A percentile compares a stretch with the other conserved stretches of the same genome.
phyloP scores from a whole-genome alignment of 1,140 invertebrate species.

The Zaprionus lachaisei region DNA sequence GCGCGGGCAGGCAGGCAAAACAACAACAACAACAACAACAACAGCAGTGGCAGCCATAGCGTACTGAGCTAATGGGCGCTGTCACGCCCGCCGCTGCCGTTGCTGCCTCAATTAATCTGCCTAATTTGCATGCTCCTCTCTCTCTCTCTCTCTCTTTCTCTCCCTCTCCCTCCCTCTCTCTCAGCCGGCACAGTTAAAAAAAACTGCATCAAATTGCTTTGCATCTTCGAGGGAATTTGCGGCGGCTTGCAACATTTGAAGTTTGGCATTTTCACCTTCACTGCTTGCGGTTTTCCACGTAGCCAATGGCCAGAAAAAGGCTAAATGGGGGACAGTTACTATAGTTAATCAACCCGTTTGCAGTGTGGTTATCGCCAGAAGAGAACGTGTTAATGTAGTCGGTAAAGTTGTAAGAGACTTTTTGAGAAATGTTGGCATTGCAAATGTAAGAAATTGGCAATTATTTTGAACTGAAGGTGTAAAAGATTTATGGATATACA shows the following conservation, averaged over 20 bases:
- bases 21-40: slow-evolving; percentile 1
- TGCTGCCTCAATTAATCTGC: slow-evolving; percentile 61
- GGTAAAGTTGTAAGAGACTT: background rate
- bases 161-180: background rate
- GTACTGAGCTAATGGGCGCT: slow-evolving; percentile 47
- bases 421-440: background rate
- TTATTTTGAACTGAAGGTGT: background rate
- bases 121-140: slow-evolving; percentile 66
- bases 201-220: slow-evolving; percentile 40
- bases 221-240: slow-evolving; percentile 50
- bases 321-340: background rate
- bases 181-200: slow-evolving; percentile 40
- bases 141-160: background rate
- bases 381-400: background rate
- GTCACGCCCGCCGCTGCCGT: slow-evolving; percentile 37
- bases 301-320: slow-evolving; percentile 32
- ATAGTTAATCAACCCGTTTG: slow-evolving; percentile 1
- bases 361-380: background rate
- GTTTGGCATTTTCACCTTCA: background rate
- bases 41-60: background rate
- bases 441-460: background rate
- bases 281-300: slow-evolving; percentile 61
- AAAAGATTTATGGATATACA: background rate
- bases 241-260: slow-evolving; percentile 48
- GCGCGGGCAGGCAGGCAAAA: slow-evolving; percentile 24